A percentile compares a stretch with the other conserved stretches of the same genome.
These are phyloP conservation scores for Diploptera punctata DNA, from an alignment of 2,888 invertebrate genomes.

Conservation along the genomic window DNA sequence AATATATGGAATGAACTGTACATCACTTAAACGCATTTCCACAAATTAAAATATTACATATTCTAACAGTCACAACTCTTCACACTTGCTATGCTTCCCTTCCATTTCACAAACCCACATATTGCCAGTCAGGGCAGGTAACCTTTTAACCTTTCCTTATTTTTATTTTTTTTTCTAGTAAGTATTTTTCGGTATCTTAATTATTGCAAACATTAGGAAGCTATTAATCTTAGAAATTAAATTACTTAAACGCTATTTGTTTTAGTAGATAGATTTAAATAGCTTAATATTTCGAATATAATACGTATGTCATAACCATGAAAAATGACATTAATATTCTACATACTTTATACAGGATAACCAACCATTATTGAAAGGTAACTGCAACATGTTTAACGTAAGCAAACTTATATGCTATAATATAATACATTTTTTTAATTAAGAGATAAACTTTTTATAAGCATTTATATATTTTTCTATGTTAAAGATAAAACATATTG, in stretches of 20 bases:
- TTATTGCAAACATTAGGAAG: neutral
- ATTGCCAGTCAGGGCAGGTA: neutral
- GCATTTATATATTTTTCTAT: too few relatives aligned
- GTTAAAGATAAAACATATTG: too few relatives aligned
- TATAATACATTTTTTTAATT: too few relatives aligned
- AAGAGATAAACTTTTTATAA: too few relatives aligned
- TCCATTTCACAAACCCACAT: neutral
- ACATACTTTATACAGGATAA: too few relatives aligned
- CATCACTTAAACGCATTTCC: neutral
- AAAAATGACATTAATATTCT: neutral
- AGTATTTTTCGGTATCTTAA: neutral
- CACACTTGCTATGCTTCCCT: neutral
- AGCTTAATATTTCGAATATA: neutral
- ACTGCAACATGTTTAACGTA: too few relatives aligned
- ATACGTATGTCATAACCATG: neutral
- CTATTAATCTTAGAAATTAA: neutral
- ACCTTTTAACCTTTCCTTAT: neutral
- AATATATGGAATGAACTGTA: neutral
- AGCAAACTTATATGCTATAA: too few relatives aligned
- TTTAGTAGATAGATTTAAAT: neutral
- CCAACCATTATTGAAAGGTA: too few relatives aligned
- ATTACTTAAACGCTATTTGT: neutral
- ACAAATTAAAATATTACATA: neutral
- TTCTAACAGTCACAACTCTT: neutral
- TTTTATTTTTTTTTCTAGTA: neutral